A percentile compares a stretch with the other conserved stretches of the same genome.
phyloP scores from a whole-genome alignment of 2,888 invertebrate genomes.

The Hoplodrina blanda region DNA sequence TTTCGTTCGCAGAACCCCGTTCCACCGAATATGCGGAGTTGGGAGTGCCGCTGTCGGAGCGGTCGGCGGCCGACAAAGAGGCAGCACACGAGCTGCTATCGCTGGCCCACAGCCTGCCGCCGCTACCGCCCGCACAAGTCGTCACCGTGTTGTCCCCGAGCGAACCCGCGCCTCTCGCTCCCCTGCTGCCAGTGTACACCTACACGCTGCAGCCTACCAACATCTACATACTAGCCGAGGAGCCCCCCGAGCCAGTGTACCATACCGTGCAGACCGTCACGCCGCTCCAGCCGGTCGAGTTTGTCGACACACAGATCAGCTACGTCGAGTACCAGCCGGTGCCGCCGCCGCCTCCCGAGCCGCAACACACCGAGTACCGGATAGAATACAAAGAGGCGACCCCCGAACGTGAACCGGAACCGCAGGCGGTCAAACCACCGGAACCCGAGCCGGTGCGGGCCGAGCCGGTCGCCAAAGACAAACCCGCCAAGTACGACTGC shows the following conservation, averaged over 20 bases:
- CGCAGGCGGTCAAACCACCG: slow-evolving; percentile 11
- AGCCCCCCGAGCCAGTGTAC: slow-evolving; percentile 76
- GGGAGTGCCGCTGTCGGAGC: slow-evolving; percentile 87
- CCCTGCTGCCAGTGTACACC: slow-evolving; percentile 87
- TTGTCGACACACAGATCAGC: slow-evolving; percentile 75
- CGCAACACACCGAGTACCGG: slow-evolving; percentile 55
- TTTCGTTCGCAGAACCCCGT: slow-evolving; percentile 58
- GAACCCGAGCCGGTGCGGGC: slow-evolving; percentile 39
- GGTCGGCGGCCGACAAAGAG: slow-evolving; percentile 96
- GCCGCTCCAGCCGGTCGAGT: slow-evolving; percentile 76
- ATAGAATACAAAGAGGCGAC: slow-evolving; percentile 47
- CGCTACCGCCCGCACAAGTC: slow-evolving; percentile 93
- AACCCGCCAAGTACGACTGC: slow-evolving; percentile 92
- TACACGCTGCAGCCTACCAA: slow-evolving; percentile 92
- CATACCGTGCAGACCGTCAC: slow-evolving; percentile 75
- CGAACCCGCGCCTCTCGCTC: slow-evolving; percentile 73
- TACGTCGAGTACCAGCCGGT: slow-evolving; percentile 75
- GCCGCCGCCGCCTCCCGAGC: background rate
- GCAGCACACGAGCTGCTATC: slow-evolving; percentile 96
- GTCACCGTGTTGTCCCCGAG: slow-evolving; percentile 78
- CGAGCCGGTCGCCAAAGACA: slow-evolving; percentile 92
- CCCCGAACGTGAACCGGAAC: slow-evolving; percentile 53
- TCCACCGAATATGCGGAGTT: slow-evolving; percentile 78
- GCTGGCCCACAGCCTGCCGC: slow-evolving; percentile 94
- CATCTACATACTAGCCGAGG: slow-evolving; percentile 80